These are phyloP conservation scores for Bombus soroeensis DNA, from an alignment of 1,140 invertebrate genomes.

Conservation along the genomic window DNA sequence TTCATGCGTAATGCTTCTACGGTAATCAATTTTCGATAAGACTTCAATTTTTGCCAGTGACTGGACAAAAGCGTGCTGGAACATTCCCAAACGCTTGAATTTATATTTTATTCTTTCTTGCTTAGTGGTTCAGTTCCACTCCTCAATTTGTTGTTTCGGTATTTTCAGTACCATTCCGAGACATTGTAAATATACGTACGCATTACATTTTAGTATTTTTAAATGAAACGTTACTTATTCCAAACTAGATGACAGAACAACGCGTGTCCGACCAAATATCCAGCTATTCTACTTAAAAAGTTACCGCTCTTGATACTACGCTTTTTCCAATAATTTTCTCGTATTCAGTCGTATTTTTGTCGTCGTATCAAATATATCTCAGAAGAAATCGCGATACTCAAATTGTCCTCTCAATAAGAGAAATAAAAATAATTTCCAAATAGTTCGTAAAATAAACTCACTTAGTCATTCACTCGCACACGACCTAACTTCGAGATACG, in stretches of 20 bases:
- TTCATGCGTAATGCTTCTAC: not conserved
- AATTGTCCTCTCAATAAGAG: not conserved
- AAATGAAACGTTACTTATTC: not conserved
- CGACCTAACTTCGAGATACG: constrained; percentile 29
- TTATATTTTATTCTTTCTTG: not conserved
- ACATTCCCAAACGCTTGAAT: not conserved
- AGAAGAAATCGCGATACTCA: not conserved
- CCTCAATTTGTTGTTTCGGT: not conserved
- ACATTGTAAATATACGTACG: not conserved
- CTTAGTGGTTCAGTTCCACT: not conserved
- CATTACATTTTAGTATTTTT: not conserved
- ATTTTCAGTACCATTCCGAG: not conserved
- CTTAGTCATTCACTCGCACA: not conserved
- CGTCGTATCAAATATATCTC: not conserved
- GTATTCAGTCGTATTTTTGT: not conserved
- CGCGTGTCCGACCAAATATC: not conserved
- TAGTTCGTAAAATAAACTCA: not conserved
- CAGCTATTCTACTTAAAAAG: not conserved
- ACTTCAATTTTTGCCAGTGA: constrained; percentile 30
- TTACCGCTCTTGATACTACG: too few relatives aligned
- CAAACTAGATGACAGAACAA: too few relatives aligned
- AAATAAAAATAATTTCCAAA: not conserved
- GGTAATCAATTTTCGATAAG: constrained; percentile 37
- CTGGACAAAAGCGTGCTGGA: constrained; percentile 4
- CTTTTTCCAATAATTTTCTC: too few relatives aligned